phyloP scores from a whole-genome alignment of 2,888 invertebrate genomes.

The Hemaris fuciformis region DNA sequence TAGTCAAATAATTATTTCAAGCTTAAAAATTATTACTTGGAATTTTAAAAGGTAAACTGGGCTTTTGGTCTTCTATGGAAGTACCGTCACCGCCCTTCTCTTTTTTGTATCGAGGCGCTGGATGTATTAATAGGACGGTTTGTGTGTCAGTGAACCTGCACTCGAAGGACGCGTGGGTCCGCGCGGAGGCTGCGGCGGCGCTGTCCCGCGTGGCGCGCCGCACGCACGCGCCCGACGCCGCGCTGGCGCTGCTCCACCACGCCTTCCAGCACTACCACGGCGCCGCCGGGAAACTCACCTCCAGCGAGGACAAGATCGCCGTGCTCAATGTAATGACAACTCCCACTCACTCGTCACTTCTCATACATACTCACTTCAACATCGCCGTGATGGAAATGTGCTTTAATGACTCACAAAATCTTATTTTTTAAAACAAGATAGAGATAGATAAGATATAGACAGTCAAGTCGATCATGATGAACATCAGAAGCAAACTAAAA shows the following conservation, averaged over 20 bases:
- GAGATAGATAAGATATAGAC: too few species aligned
- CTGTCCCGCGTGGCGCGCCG: constrained; percentile 86
- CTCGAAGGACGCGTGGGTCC: constrained; percentile 90
- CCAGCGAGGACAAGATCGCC: constrained; percentile 93
- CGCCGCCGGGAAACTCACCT: constrained; percentile 93
- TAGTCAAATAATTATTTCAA: too few species aligned
- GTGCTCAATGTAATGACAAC: constrained; percentile 85
- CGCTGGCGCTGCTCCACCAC: constrained; percentile 85
- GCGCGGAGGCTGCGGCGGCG: constrained; percentile 88
- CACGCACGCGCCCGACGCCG: constrained; percentile 84
- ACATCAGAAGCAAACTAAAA: too few species aligned
- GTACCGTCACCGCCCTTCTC: too few species aligned
- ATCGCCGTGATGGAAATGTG: neutral
- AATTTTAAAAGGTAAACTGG: too few species aligned
- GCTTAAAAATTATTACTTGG: too few species aligned
- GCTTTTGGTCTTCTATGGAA: too few species aligned
- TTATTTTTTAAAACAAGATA: too few species aligned
- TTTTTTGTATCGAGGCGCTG: too few species aligned
- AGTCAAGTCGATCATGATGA: too few species aligned
- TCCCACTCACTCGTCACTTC: neutral
- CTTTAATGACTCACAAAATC: too few species aligned
- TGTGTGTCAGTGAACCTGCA: constrained; percentile 85
- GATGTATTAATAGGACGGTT: too few species aligned
- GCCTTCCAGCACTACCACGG: constrained; percentile 92
- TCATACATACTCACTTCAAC: neutral